Conservation (phyloP, 2,113 vertebrate species). For the Anhinga anhinga region DNA sequence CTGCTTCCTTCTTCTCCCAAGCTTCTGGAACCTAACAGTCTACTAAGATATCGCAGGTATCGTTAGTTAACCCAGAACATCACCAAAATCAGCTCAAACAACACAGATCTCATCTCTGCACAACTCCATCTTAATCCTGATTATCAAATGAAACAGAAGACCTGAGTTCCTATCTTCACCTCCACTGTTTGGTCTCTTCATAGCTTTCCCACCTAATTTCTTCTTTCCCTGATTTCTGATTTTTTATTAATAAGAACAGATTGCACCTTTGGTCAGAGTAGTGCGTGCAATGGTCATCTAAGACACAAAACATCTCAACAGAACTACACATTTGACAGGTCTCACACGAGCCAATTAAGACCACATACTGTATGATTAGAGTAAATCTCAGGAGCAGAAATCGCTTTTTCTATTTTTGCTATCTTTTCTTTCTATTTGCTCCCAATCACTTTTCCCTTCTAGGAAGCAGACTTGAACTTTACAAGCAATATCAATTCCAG, state of each 20-base stretch:
- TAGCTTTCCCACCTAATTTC: neutral
- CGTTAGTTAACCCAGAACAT: neutral
- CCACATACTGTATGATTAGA: neutral
- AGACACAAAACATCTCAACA: neutral
- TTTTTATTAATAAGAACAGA: neutral
- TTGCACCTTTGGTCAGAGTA: neutral
- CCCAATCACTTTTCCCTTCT: neutral
- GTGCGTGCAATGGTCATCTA: neutral
- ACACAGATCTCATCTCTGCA: neutral
- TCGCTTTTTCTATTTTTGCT: neutral
- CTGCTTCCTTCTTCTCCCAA: neutral
- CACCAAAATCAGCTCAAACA: neutral
- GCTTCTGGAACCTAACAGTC: neutral
- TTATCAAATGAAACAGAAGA: neutral
- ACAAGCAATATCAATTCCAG: neutral
- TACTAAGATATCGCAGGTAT: neutral
- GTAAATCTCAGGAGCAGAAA: neutral
- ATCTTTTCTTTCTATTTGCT: neutral
- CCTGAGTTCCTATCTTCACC: neutral
- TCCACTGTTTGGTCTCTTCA: neutral
- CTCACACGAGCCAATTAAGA: neutral
- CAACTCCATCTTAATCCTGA: neutral
- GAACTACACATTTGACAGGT: neutral
- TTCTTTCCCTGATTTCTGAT: neutral
- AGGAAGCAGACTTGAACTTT: neutral